Conservation (phyloP, 1,140 invertebrate genomes). For the Dryas iulia region DNA sequence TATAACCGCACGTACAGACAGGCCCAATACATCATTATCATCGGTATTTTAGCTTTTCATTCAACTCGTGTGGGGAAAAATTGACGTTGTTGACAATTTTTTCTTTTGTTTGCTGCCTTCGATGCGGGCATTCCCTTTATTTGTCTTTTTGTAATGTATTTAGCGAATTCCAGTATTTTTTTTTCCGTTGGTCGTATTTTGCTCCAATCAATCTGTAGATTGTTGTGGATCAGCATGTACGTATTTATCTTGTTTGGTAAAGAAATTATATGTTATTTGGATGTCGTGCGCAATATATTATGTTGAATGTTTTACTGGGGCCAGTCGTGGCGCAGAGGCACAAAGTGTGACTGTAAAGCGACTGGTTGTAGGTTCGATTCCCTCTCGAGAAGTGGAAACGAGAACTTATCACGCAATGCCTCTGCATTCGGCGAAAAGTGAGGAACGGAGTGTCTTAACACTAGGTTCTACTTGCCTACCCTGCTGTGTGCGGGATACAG, state of each 20-base stretch:
- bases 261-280: neutral
- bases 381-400: too few relatives aligned
- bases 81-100: slow-evolving; percentile 58
- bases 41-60: slow-evolving; percentile 45
- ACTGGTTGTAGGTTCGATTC: too few relatives aligned
- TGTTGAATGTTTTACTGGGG: too few relatives aligned
- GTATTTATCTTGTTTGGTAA: neutral
- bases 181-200: slow-evolving; percentile 9
- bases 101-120: slow-evolving; percentile 45
- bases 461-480: too few relatives aligned
- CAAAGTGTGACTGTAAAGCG: too few relatives aligned
- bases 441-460: too few relatives aligned
- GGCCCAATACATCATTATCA: slow-evolving; percentile 68
- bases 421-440: too few relatives aligned
- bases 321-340: too few relatives aligned
- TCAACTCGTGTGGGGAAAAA: slow-evolving; percentile 47
- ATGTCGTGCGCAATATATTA: too few relatives aligned
- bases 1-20: slow-evolving; percentile 56
- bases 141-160: slow-evolving; percentile 37
- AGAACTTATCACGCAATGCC: too few relatives aligned
- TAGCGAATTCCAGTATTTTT: slow-evolving; percentile 25
- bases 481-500: neutral
- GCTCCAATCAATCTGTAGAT: slow-evolving; percentile 12
- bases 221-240: neutral
- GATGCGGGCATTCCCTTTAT: slow-evolving; percentile 34